Evolutionary conservation across 2,888 invertebrate genomes (phyloP), one percentile per base, ranked within the genome.

Genomic region (Ormyrus thymus): DNA sequence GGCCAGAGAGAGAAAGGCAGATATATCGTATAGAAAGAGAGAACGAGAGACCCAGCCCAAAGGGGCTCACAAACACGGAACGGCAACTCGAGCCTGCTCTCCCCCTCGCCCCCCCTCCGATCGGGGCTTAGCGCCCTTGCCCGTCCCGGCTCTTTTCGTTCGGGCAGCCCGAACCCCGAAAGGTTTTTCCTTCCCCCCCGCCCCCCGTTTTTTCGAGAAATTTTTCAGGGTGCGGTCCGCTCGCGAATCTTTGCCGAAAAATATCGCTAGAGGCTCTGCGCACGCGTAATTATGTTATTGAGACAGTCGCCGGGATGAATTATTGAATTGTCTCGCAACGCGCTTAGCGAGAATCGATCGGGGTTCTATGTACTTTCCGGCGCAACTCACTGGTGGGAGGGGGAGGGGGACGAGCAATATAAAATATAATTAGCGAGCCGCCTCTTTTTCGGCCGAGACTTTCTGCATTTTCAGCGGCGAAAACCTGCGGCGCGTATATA

Each of bases 81-180:
- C 55, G 64, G 48, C 73, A 56, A 64, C 56, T 74, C 45, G 76
- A 66, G 77, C 76, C 71, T 70, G 66, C 65, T 74, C 66, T 46
- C 53, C 68, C 68, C 43, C 73, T 56, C 55, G 15, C 46, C 50
- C 56, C 55, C 29, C 29, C 29, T 4, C 29, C 29, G 29, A 29
- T 29, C 29, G 1, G 29, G 29, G 29, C 29, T 29, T 29, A 29
- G 29, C 29, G 29, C 29, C 29, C 29, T 29, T 29, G 29, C 29
- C 29, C 29, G 29, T 4, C 29, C 29, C 59, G 9, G 53, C 45
- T 4, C 4, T 29, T 29, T 29, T 29, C 29, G 4, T 29, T 29
- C 15, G 45, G 48, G 58, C 64, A 56, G 56, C 29, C n/a, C 1
- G 9, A 53, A 43, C 53, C 65, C 51, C 43, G 10, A 72, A 9